These are phyloP conservation scores for Alethe diademata DNA, from an alignment of 2,113 vertebrate species.

Conservation along the genomic window DNA sequence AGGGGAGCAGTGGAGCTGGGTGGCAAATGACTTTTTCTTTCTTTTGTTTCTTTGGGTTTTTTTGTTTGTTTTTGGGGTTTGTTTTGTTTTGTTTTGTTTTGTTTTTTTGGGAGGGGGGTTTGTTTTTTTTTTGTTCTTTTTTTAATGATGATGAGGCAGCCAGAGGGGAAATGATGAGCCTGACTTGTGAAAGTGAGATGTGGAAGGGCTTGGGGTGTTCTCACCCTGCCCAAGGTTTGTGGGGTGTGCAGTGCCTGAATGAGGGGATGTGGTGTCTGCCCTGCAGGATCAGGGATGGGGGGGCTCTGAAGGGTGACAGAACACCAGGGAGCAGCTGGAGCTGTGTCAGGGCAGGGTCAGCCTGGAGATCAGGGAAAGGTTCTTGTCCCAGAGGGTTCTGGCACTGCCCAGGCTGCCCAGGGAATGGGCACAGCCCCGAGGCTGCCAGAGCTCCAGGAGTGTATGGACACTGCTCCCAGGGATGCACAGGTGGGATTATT, in stretches of 20 bases:
- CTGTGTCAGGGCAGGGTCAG: rapidly evolving
- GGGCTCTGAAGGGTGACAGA: not conserved
- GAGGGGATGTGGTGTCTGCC: not conserved
- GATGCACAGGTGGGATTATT: not conserved
- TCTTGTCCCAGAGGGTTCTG: too few relatives aligned
- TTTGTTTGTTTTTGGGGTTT: too few relatives aligned
- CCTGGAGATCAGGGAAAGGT: rapidly evolving
- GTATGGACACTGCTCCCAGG: not conserved
- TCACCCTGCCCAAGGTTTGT: not conserved
- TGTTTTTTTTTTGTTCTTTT: not conserved
- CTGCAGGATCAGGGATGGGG: not conserved
- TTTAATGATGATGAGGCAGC: not conserved
- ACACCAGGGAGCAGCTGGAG: not conserved
- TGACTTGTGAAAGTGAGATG: rapidly evolving
- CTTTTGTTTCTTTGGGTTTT: not conserved
- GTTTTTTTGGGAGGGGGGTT: not conserved
- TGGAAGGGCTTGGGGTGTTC: not conserved
- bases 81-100: not conserved
- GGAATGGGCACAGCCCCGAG: not conserved
- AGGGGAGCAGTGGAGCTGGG: not conserved
- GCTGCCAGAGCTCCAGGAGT: not conserved
- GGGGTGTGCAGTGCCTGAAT: rapidly evolving
- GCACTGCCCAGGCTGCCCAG: not conserved
- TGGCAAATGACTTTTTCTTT: not conserved
- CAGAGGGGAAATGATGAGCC: not conserved